Base-by-base conservation (phyloP, 2,113 vertebrate genomes). In the Pollimyrus isidori region DNA sequence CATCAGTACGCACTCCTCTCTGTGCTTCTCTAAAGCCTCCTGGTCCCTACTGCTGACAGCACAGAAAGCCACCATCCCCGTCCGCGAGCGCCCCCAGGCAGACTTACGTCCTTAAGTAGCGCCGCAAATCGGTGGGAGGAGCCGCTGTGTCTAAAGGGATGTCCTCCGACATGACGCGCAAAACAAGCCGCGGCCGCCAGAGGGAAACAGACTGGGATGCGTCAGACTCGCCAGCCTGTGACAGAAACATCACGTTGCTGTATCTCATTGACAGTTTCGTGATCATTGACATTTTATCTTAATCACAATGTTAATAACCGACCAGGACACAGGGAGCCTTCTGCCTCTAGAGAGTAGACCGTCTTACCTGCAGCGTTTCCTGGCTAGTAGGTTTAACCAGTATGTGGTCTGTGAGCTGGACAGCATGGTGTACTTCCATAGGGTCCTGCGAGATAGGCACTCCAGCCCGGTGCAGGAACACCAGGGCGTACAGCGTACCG, bases 321-420 rank as follows among this genome's bases (percentile, higher is more conserved):
- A 48, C 10, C 42, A 48, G 85, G 26, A 26, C 13, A n/a, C 4
- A 3, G 48, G 10, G 86, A 30, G 11, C 30, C n/a, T 30, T 42
- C 6, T 62, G 35, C 35, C 35, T 19, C 35, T 26, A 3, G 39
- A 53, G 1, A 46, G 56, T 21, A 23, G 35, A 21, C 52, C 53
- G 15, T 7, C 46, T 92, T 89, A 98, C 98, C 97, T 96, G 94
- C 0, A 94, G 92, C 3, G 94, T 87, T 0, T 96, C 96, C 73
- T 26, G 97, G 96, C 17, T 97, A 13, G 97, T 97, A 0, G 95
- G 97, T 89, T 96, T 99, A 84, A 97, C 98, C 83, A 98, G 91
- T 97, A 99, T 99, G 93, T 98, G 99, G 0, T 97, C 97, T 62
- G 98, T 99, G 88, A 99, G 97, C 89, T 97, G 97, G 23, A 97